Evolutionary conservation across 1,140 invertebrate species (phyloP).

Genomic region (Magallana angulata): DNA sequence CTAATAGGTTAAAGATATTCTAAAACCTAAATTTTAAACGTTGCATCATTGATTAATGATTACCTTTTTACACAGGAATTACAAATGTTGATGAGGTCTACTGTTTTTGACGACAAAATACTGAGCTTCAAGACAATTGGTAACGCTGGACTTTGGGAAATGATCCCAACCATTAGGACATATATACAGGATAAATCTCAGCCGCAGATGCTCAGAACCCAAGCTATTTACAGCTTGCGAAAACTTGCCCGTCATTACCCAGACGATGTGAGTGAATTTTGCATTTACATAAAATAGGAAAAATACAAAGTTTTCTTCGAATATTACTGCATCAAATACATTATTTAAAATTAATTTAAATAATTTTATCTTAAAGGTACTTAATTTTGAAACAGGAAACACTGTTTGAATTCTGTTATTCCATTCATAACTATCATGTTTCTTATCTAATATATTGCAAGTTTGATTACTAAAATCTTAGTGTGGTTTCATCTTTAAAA

Average conservation of each 20-base stretch:
- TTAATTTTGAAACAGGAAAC: background rate
- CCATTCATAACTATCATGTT: too few relatives aligned
- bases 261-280: conserved; percentile 52
- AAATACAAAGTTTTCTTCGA: too few relatives aligned
- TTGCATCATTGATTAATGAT: background rate
- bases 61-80: conserved; percentile 36
- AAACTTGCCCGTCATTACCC: conserved; percentile 62
- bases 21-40: background rate
- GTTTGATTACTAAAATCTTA: too few relatives aligned
- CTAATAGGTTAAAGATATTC: background rate
- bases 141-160: conserved; percentile 69
- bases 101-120: conserved; percentile 50
- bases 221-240: conserved; percentile 71
- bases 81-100: conserved; percentile 30
- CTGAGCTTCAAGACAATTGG: conserved; percentile 65
- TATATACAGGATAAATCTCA: conserved; percentile 63
- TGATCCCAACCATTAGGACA: conserved; percentile 61
- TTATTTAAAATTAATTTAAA: background rate
- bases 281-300: too few relatives aligned
- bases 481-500: too few relatives aligned
- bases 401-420: background rate
- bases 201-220: conserved; percentile 61
- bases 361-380: background rate
- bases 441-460: too few relatives aligned
- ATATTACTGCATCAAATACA: too few relatives aligned